Percentiles rank a stretch among this genome's conserved stretches.
phyloP scores from a whole-genome alignment of 2,888 invertebrate species.

The Tipula confusa region DNA sequence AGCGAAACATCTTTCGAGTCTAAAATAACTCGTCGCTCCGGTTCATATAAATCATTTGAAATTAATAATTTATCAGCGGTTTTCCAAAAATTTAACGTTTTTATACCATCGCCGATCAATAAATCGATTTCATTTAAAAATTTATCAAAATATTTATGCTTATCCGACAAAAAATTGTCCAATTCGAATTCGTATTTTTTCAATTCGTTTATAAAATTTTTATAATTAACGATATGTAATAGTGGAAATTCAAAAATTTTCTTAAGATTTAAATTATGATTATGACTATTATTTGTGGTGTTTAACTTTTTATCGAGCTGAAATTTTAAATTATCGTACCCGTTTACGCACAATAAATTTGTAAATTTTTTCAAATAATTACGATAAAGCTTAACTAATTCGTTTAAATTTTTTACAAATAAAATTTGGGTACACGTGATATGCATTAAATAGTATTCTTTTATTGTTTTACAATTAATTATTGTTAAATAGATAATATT shows the following conservation, averaged over 20 bases:
- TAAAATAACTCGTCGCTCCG: constrained; percentile 66
- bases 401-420: constrained; percentile 65
- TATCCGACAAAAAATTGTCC: constrained; percentile 42
- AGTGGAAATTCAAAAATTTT: constrained; percentile 45
- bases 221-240: constrained; percentile 42
- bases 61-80: constrained; percentile 46
- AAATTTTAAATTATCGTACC: constrained; percentile 62
- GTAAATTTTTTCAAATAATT: constrained; percentile 67
- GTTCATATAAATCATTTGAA: constrained; percentile 52
- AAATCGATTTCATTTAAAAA: constrained; percentile 43
- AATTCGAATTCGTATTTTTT: constrained; percentile 38
- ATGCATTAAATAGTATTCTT: constrained; percentile 64
- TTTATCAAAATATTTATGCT: constrained; percentile 43
- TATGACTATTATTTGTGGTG: background rate
- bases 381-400: constrained; percentile 66
- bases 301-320: constrained; percentile 49
- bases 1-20: constrained; percentile 71
- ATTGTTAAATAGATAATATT: constrained; percentile 66
- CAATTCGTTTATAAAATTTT: constrained; percentile 43
- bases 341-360: constrained; percentile 68
- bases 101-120: constrained; percentile 45
- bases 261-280: background rate
- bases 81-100: constrained; percentile 47
- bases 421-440: constrained; percentile 63
- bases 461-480: constrained; percentile 62